A percentile compares a stretch with the other conserved stretches of the same genome.
These are phyloP conservation scores for Scatophagus argus DNA, from an alignment of 2,113 vertebrate genomes.

Conservation along the genomic window DNA sequence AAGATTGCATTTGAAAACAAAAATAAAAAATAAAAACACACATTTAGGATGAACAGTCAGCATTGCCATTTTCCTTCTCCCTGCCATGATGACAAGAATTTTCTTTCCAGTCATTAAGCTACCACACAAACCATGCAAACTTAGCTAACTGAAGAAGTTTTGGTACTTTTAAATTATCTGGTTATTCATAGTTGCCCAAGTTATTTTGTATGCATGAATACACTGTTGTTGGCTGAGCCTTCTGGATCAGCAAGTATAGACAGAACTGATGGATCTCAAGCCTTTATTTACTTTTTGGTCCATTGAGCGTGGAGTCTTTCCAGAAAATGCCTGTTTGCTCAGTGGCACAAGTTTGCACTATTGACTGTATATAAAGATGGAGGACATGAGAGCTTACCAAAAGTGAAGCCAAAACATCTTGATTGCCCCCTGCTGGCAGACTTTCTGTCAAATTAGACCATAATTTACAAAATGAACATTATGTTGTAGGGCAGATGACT, in stretches of 20 bases:
- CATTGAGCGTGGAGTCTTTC: slow-evolving; percentile 3
- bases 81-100: not conserved
- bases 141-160: not conserved
- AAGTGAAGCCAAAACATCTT: no score
- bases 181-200: not conserved
- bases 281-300: slow-evolving; percentile 6
- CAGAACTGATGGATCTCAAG: not conserved
- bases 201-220: not conserved
- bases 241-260: not conserved
- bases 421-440: no score
- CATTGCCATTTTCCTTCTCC: rapidly evolving
- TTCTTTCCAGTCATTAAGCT: not conserved
- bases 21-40: no score
- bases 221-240: not conserved
- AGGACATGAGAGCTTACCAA: no score
- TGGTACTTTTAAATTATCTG: not conserved
- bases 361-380: no score
- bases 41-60: rapidly evolving
- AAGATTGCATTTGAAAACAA: not conserved
- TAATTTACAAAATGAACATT: no score
- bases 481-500: no score
- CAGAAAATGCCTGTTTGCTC: slow-evolving; percentile 25
- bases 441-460: no score
- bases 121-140: not conserved
- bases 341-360: slow-evolving; percentile 15